phyloP scores from a whole-genome alignment of 2,113 vertebrate genomes.

The Ancistrus triradiatus region DNA sequence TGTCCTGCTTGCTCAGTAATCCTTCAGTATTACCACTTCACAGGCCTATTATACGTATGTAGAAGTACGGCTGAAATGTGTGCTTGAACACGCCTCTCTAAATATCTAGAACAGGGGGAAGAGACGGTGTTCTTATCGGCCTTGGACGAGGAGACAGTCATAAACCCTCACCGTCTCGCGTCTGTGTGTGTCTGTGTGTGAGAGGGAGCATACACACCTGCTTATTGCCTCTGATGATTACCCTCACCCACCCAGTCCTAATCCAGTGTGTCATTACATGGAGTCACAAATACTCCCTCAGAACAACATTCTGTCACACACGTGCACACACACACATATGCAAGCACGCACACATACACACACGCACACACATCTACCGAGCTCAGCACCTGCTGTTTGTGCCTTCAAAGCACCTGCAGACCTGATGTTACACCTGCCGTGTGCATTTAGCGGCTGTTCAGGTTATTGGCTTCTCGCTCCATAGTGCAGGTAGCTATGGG shows the following conservation, averaged over 20 bases:
- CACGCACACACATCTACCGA: not conserved
- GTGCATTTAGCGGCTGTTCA: slow-evolving; percentile 13
- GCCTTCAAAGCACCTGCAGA: slow-evolving; percentile 24
- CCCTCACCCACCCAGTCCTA: slow-evolving; percentile 21
- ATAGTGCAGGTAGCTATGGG: not conserved
- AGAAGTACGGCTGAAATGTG: slow-evolving; percentile 8
- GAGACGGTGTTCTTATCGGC: slow-evolving; percentile 44
- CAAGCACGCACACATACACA: not conserved
- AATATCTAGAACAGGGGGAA: slow-evolving; percentile 17
- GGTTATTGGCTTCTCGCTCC: not conserved
- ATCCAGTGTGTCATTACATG: slow-evolving; percentile 30
- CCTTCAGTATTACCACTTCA: slow-evolving; percentile 16
- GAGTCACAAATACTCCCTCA: slow-evolving; percentile 31
- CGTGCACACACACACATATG: not conserved
- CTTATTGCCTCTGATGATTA: slow-evolving; percentile 29
- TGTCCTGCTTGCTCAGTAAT: slow-evolving; percentile 22
- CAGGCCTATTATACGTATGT: not conserved
- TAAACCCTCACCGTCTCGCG: slow-evolving; percentile 34
- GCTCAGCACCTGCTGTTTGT: slow-evolving; percentile 25
- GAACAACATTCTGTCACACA: slow-evolving; percentile 15
- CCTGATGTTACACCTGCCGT: slow-evolving; percentile 25
- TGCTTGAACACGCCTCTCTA: slow-evolving; percentile 10
- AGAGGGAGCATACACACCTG: slow-evolving; percentile 20
- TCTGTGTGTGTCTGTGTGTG: slow-evolving; percentile 25
- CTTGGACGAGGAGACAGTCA: slow-evolving; percentile 19